A percentile compares a stretch with the other conserved stretches of the same genome.
These are phyloP conservation scores for Enteromius radiatus DNA, from an alignment of 2,797 vertebrate genomes.

Conservation along the genomic window DNA sequence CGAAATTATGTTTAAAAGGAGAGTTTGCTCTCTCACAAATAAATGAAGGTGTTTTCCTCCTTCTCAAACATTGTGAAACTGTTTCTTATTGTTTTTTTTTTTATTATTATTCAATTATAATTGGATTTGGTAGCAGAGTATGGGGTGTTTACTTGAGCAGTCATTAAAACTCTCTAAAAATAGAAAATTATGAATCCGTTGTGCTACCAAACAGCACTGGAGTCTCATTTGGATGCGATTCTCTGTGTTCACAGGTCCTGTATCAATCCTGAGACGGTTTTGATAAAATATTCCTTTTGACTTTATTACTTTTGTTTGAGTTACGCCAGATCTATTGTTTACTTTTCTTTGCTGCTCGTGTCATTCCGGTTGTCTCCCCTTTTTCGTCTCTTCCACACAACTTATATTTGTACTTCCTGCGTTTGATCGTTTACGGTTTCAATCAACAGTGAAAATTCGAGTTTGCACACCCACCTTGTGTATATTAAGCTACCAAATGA, in stretches of 20 bases:
- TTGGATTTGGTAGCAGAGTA: constrained; percentile 74
- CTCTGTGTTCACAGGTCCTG: constrained; percentile 73
- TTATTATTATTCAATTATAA: constrained; percentile 78
- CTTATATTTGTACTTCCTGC: constrained; percentile 68
- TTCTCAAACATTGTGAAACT: constrained; percentile 63
- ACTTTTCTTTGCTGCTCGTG: constrained; percentile 72
- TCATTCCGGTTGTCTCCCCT: constrained; percentile 49
- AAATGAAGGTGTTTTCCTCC: constrained; percentile 78
- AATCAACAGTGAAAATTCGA: constrained; percentile 71
- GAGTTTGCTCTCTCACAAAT: constrained; percentile 60
- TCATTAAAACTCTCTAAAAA: constrained; percentile 84
- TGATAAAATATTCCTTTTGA: constrained; percentile 78
- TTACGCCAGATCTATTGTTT: constrained; percentile 73
- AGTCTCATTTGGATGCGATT: constrained; percentile 63
- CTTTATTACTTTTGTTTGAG: constrained; percentile 74
- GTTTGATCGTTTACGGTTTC: constrained; percentile 81
- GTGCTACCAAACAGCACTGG: constrained; percentile 75
- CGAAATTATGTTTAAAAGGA: constrained; percentile 60
- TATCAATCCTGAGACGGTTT: constrained; percentile 72
- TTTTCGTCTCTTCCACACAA: constrained; percentile 74
- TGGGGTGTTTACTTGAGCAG: constrained; percentile 75
- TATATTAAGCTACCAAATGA: constrained; percentile 53
- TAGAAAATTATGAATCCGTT: constrained; percentile 81
- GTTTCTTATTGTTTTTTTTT: constrained; percentile 66
- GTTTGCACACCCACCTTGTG: constrained; percentile 48